phyloP scores from a whole-genome alignment of 2,113 vertebrate species.

The Abramis brama region DNA sequence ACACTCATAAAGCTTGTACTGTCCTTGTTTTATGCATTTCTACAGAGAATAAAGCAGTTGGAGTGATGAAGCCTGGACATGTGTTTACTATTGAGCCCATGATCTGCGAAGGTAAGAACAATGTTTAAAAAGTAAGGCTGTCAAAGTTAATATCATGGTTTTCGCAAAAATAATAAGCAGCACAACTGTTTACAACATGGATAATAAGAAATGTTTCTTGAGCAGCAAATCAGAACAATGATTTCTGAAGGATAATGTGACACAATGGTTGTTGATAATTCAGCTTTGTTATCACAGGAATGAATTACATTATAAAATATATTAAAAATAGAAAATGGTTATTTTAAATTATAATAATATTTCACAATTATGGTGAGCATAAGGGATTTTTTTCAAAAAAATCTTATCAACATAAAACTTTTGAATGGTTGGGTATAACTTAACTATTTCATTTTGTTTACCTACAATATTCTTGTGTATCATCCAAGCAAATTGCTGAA shows the following conservation, averaged over 20 bases:
- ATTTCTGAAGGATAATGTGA: background rate
- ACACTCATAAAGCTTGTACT: background rate
- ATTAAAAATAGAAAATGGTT: background rate
- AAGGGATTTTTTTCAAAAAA: background rate
- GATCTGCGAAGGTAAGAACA: constrained; percentile 95
- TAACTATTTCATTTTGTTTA: background rate
- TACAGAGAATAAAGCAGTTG: constrained; percentile 98
- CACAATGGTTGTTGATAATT: background rate
- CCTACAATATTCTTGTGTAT: background rate
- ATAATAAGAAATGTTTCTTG: background rate
- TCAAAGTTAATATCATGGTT: background rate
- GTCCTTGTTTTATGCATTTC: constrained; percentile 38
- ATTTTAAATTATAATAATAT: background rate
- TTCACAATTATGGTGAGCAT: background rate
- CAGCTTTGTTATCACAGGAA: background rate
- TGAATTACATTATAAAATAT: background rate
- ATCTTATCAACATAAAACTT: too few relatives aligned
- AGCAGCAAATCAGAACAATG: background rate
- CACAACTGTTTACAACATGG: background rate
- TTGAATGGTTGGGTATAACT: too few relatives aligned
- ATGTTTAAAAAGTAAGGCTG: background rate
- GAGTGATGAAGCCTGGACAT: constrained; percentile 97
- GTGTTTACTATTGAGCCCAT: constrained; percentile 99
- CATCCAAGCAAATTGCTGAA: background rate
- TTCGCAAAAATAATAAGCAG: background rate